Percentiles rank a stretch among this genome's conserved stretches.
Conservation (phyloP, 53 echinoderm and acorn worm genomes). For the Arbacia lixula region DNA sequence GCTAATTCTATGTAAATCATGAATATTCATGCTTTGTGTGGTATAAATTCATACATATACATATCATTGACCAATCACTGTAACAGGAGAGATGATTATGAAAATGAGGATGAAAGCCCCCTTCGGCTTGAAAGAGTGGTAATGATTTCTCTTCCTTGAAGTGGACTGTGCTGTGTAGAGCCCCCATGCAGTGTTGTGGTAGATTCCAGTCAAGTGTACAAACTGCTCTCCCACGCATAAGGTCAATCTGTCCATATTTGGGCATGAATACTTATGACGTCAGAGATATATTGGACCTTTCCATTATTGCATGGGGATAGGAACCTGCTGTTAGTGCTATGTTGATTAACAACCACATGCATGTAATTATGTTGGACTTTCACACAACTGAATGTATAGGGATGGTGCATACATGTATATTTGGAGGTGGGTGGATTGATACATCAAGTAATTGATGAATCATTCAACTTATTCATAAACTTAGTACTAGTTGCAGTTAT, state of each 20-base stretch:
- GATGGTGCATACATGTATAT: no score
- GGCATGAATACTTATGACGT: background rate
- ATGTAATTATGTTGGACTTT: no score
- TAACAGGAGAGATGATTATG: background rate
- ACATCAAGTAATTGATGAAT: no score
- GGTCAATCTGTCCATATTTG: slow-evolving; percentile 44
- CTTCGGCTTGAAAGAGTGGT: background rate
- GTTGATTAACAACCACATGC: no score
- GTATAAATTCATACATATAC: background rate
- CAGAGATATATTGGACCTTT: background rate
- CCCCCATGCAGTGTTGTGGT: background rate
- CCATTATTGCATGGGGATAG: slow-evolving; percentile 12
- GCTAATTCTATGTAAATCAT: slow-evolving; percentile 5
- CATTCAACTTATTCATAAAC: background rate
- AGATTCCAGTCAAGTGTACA: background rate
- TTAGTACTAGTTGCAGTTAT: no score
- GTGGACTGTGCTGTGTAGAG: no score
- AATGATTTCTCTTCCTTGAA: no score
- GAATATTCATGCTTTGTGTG: slow-evolving; percentile 19
- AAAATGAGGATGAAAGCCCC: background rate
- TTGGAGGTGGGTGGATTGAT: background rate
- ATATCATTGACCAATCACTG: slow-evolving; percentile 16
- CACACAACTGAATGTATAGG: no score
- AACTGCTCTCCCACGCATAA: slow-evolving; percentile 41
- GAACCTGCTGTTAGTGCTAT: no score